Percentiles rank a stretch among this genome's conserved stretches.
Conservation (phyloP, 2,797 vertebrate genomes). For the Pantherophis vulpinus region DNA sequence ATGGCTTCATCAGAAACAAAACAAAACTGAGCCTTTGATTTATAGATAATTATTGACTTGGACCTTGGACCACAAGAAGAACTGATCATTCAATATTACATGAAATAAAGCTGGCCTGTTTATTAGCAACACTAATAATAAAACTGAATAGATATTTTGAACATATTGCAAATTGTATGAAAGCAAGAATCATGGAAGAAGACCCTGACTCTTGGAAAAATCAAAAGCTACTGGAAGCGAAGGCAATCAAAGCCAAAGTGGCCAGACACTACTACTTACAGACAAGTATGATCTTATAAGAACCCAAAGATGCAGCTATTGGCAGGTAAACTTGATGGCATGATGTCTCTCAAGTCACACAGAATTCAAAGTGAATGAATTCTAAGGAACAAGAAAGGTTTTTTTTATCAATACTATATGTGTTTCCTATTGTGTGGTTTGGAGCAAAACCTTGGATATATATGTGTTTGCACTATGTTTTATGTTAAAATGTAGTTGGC, state of each 20-base stretch:
- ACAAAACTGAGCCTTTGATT: background rate
- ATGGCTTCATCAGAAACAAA: background rate
- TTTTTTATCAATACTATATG: background rate
- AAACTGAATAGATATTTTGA: background rate
- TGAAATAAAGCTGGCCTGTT: background rate
- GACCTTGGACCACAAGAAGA: background rate
- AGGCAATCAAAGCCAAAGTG: background rate
- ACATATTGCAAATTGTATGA: background rate
- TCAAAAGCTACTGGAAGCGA: background rate
- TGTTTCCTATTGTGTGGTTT: background rate
- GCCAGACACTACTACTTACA: background rate
- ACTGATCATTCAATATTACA: too few relatives aligned
- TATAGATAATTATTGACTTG: background rate
- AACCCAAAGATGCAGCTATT: background rate
- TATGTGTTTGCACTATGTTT: background rate
- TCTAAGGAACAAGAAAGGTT: background rate
- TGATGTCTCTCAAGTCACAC: background rate
- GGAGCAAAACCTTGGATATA: background rate
- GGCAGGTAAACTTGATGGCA: background rate
- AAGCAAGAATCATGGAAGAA: background rate
- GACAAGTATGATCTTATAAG: background rate
- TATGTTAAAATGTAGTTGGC: background rate
- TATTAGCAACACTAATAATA: background rate
- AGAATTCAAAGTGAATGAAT: background rate
- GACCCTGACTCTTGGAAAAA: background rate